These are phyloP conservation scores for Pontoporia blainvillei DNA, from an alignment of 2,113 vertebrate species.

Conservation along the genomic window DNA sequence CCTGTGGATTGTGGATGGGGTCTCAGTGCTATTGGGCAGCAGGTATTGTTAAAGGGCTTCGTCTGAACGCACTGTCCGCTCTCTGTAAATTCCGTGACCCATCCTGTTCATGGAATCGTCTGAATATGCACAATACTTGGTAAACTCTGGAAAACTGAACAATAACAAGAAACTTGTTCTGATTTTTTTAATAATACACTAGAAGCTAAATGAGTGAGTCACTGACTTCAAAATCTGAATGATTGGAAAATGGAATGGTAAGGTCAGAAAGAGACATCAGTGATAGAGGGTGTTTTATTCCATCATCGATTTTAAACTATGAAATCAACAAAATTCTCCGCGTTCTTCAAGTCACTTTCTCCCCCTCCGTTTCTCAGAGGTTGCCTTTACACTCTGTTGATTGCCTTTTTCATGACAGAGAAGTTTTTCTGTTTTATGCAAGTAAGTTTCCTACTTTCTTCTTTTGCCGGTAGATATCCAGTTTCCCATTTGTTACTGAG, in stretches of 20 bases:
- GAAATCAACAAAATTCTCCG: not conserved
- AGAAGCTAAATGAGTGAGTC: too few species aligned
- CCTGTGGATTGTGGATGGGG: too few species aligned
- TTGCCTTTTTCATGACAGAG: not conserved
- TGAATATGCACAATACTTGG: not conserved
- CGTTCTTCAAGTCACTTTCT: not conserved
- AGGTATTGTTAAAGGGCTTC: not conserved
- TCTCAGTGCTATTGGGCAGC: not conserved
- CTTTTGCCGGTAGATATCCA: not conserved
- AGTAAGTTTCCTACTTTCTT: not conserved
- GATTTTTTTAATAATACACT: not conserved
- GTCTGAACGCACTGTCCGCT: not conserved
- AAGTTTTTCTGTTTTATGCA: not conserved
- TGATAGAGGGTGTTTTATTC: not conserved
- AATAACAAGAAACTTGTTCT: not conserved
- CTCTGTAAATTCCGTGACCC: not conserved
- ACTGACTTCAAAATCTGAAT: too few species aligned
- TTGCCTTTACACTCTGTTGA: not conserved
- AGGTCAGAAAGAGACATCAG: not conserved
- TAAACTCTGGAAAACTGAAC: not conserved
- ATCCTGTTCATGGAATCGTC: accelerated
- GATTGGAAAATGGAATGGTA: not conserved
- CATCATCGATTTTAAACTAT: not conserved
- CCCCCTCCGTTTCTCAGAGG: not conserved
- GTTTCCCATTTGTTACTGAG: not conserved